Percentiles rank a stretch among this genome's conserved stretches.
Conservation (phyloP, 2,888 invertebrate genomes). For the Caenorhabditis sp. region DNA sequence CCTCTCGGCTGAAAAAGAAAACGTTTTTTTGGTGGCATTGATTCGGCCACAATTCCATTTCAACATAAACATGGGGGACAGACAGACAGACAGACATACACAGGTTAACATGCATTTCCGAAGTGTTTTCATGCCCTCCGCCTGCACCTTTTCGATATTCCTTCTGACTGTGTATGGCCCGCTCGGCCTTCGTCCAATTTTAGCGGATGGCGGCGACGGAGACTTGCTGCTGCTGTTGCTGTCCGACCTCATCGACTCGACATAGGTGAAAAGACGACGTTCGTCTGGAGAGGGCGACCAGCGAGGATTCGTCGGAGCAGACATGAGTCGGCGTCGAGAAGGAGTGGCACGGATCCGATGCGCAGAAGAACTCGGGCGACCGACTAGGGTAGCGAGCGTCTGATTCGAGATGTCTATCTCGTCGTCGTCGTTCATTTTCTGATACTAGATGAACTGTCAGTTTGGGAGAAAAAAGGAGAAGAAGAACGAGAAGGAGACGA, state of each 20-base stretch:
- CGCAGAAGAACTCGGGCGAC: slow-evolving; percentile 39
- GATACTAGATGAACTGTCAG: neutral
- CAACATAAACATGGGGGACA: slow-evolving; percentile 16
- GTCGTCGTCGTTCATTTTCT: slow-evolving; percentile 22
- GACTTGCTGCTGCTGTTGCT: slow-evolving; percentile 46
- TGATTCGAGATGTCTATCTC: slow-evolving; percentile 31
- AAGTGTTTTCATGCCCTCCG: slow-evolving; percentile 6
- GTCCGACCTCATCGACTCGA: slow-evolving; percentile 18
- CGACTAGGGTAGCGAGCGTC: slow-evolving; percentile 40
- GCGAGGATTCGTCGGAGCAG: slow-evolving; percentile 52
- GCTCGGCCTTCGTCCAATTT: slow-evolving; percentile 27
- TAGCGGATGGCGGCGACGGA: slow-evolving; percentile 52
- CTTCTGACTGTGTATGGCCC: slow-evolving; percentile 45
- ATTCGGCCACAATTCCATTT: neutral
- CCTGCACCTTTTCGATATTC: slow-evolving; percentile 20
- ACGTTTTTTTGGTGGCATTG: neutral
- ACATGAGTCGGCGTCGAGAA: slow-evolving; percentile 38
- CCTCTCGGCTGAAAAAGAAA: slow-evolving; percentile 60
- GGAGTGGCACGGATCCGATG: slow-evolving; percentile 45
- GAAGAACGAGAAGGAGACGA: neutral
- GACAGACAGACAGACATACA: neutral
- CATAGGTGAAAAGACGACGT: slow-evolving; percentile 38
- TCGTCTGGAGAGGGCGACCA: slow-evolving; percentile 44
- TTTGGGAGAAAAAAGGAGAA: neutral
- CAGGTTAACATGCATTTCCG: slow-evolving; percentile 15